phyloP scores from a whole-genome alignment of 1,140 invertebrate species.

The Brachionus koreanus region DNA sequence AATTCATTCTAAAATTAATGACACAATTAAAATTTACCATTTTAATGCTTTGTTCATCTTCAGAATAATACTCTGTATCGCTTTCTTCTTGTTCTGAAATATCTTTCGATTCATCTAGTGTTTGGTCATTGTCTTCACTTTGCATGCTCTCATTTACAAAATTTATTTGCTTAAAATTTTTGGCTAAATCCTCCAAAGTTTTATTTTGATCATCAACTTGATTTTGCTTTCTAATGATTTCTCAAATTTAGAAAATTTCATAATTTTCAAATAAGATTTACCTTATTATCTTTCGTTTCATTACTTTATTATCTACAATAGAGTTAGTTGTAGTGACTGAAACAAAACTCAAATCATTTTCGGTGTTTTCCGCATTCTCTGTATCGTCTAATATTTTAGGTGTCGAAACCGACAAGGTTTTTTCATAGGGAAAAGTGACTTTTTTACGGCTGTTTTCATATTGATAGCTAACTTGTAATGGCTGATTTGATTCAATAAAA shows the following conservation, averaged over 20 bases:
- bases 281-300: constrained; percentile 21
- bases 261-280: background rate
- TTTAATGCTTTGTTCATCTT: constrained; percentile 24
- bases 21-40: background rate
- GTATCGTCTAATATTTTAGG: background rate
- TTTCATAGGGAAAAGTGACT: constrained; percentile 24
- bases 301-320: constrained; percentile 7
- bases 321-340: constrained; percentile 21
- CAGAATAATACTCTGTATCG: background rate
- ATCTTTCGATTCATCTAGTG: background rate
- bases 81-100: background rate
- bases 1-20: background rate
- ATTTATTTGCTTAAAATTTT: background rate
- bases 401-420: background rate
- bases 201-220: background rate
- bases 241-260: background rate
- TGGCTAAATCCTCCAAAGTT: background rate
- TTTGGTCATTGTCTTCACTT: background rate
- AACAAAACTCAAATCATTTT: constrained; percentile 13
- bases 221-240: background rate
- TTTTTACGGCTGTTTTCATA: background rate
- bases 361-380: constrained; percentile 15
- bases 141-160: background rate
- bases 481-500: background rate
- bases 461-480: background rate